Base-by-base conservation (phyloP, 2,888 invertebrate species). In the Philhelius pedissequus region DNA sequence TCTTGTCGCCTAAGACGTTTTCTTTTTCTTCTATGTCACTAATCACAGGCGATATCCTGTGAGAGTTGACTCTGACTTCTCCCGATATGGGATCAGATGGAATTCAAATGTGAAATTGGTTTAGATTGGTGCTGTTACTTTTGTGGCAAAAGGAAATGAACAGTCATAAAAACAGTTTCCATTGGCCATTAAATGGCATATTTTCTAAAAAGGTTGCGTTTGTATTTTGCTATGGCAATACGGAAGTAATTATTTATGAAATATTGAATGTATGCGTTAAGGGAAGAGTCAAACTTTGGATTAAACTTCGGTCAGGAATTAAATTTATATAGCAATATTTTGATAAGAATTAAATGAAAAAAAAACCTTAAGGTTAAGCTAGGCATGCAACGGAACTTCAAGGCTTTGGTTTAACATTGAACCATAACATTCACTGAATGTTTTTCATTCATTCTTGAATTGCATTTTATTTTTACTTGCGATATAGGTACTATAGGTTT, bases 141-240 rank as follows among this genome's bases (percentile, higher is more conserved):
- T 13, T n/a, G 9, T 22, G 70, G 64, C 62, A 74, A 43, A n/a
- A 87, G 90, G 90, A 90, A 90, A 90, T 90, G 90, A 89, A 90
- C 88, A 89, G 89, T 90, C 89, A 90, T 90, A 90, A 90, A 90
- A 90, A 89, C 89, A 90, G 89, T 90, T 90, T 90, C 90, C 90
- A 89, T 88, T 88, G 90, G 89, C 89, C 90, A 90, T 90, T 90
- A 90, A 90, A 88, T 89, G 89, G 88, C 90, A 90, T 90, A 90
- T 90, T 90, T 88, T 88, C 56, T 54, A 50, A 43, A 71, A 76
- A 76, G 70, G 73, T 62, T 74, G 58, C 8, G 25, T 15, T 13
- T 30, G 76, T 60, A 9, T 43, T 45, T 27, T 62, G 38, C 74
- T 78, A 58, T 70, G 83, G 56, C 70, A 86, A 86, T 8, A 86